Base-by-base conservation (phyloP, 1,140 invertebrate species). In the Odontomachus brunneus region DNA sequence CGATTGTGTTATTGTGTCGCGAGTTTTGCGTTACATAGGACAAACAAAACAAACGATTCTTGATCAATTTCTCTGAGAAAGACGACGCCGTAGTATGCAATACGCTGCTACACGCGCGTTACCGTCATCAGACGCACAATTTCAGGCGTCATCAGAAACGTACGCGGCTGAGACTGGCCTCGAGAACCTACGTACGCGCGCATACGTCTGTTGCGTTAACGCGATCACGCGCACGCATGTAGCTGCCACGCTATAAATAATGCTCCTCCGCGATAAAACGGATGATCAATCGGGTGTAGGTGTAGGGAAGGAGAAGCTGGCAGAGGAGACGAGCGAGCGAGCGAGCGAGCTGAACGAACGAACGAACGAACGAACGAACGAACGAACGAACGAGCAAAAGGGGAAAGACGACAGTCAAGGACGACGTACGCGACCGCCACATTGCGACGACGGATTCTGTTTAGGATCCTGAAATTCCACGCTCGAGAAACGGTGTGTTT, bases 201-300 rank as follows among this genome's bases (percentile, higher is more conserved):
- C 29, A 33, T 69, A 73, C 44, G 55, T 62, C n/a, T 49, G 51
- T 62, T 63, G 67, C 33, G 65, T 22, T 73, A 53, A 65, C 24
- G 29, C 63, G 44, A 71, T 17, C 9, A 71, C 51, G 53, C 63
- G 22, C 59, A 73, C 72, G 69, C 65, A 75, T 72, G 65, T 71
- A 57, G 33, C 65, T 71, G 69, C 71, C 49, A n/a, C 19, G 86
- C 76, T 90, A 89, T 90, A 88, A 89, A 90, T 90, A 89, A 88
- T 89, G 83, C 75, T 86, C 51, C 69, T 86, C 84, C 82, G 83
- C 57, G 85, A 74, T 71, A 82, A 66, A 62, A 84, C 76, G 75
- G 83, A 84, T 88, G 86, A 90, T 89, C 88, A 88, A 89, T 90
- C 89, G 80, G 84, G 59, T 83, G 73, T 80, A 67, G 82, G 86